phyloP scores from a whole-genome alignment of 2,113 vertebrate species.

The Malurus melanocephalus region DNA sequence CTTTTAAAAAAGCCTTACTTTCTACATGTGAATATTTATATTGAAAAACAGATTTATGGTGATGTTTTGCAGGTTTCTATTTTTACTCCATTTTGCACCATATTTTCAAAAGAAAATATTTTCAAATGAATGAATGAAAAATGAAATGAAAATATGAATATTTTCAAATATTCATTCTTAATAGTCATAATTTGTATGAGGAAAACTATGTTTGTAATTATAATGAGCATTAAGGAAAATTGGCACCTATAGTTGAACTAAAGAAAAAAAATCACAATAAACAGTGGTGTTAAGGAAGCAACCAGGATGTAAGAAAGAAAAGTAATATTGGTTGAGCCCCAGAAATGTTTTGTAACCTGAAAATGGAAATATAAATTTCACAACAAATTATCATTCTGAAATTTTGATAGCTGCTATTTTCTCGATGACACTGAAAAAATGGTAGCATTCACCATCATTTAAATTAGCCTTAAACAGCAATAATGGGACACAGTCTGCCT shows the following conservation, averaged over 20 bases:
- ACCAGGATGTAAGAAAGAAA: neutral
- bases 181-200: neutral
- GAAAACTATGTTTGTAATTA: neutral
- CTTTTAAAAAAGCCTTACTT: rapidly evolving
- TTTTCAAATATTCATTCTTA: too few relatives aligned
- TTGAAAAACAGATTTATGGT: neutral
- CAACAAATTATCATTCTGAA: neutral
- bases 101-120: neutral
- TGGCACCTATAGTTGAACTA: neutral
- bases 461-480: neutral
- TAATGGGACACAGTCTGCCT: neutral
- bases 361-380: neutral
- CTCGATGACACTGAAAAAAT: neutral
- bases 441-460: neutral
- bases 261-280: neutral
- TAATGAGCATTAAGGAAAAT: neutral
- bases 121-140: too few relatives aligned
- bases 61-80: neutral
- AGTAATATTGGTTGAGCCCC: neutral
- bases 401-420: neutral
- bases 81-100: neutral
- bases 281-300: neutral
- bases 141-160: too few relatives aligned
- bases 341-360: neutral
- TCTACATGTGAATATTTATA: neutral